Evolutionary conservation across 2,888 invertebrate species (phyloP).

Genomic region (Sepiola atlantica): DNA sequence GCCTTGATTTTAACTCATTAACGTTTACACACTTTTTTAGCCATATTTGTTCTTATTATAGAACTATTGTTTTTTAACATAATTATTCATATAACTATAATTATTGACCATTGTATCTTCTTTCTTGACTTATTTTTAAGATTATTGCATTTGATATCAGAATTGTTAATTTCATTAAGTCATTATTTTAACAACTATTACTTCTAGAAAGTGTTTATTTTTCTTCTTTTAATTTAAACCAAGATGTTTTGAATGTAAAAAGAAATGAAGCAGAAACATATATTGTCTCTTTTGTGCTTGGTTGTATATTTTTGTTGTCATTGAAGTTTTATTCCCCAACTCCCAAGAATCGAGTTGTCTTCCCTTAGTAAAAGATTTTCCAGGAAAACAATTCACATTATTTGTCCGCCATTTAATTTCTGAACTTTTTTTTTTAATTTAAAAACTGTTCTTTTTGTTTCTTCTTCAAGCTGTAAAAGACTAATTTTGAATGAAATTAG

Average conservation of each 20-base stretch:
- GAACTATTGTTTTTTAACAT: neutral
- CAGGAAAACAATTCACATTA: neutral
- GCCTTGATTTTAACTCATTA: too few relatives aligned
- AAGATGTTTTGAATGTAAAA: neutral
- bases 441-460: neutral
- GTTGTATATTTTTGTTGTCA: neutral
- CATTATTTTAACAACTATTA: neutral
- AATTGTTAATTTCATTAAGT: neutral
- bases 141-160: neutral
- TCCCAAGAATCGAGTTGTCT: neutral
- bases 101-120: neutral
- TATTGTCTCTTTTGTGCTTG: neutral
- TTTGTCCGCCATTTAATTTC: neutral
- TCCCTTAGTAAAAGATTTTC: neutral
- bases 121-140: neutral
- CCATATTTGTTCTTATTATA: too few relatives aligned
- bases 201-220: neutral
- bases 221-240: neutral
- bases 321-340: too few relatives aligned
- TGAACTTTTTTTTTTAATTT: neutral
- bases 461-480: neutral
- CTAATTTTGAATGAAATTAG: neutral
- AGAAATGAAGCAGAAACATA: neutral
- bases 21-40: too few relatives aligned
- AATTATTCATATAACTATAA: neutral